Percentiles rank a stretch among this genome's conserved stretches.
phyloP scores from a whole-genome alignment of 2,888 invertebrate genomes.

The Galerucella pusilla region DNA sequence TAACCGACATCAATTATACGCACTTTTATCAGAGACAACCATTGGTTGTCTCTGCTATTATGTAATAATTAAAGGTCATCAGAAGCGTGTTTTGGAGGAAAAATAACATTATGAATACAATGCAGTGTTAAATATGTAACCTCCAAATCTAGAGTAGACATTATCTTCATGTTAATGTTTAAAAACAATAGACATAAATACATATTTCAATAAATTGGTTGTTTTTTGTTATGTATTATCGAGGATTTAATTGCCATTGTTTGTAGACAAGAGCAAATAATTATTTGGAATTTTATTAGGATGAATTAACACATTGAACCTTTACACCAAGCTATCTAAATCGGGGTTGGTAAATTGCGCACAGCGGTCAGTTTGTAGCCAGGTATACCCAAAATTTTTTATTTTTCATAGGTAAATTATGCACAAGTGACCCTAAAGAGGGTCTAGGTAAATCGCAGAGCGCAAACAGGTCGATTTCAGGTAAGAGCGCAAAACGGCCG shows the following conservation, averaged over 20 bases:
- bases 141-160: slow-evolving; percentile 7
- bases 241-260: neutral
- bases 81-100: neutral
- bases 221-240: slow-evolving; percentile 1
- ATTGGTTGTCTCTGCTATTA: neutral
- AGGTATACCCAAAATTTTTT: too few species aligned
- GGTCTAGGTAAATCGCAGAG: too few species aligned
- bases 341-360: too few species aligned
- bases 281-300: neutral
- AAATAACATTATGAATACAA: slow-evolving; percentile 16
- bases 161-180: slow-evolving; percentile 18
- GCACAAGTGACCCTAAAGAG: too few species aligned
- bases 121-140: slow-evolving; percentile 20
- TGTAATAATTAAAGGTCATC: slow-evolving; percentile 1
- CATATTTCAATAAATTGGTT: slow-evolving; percentile 9
- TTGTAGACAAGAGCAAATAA: neutral
- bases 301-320: neutral
- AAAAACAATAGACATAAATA: slow-evolving; percentile 5
- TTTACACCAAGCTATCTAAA: too few species aligned
- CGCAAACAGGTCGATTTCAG: too few species aligned
- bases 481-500: too few species aligned
- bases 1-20: neutral
- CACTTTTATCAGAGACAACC: neutral
- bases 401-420: too few species aligned
- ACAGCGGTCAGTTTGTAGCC: too few species aligned